Conservation (phyloP, 2,888 invertebrate genomes). For the Agonum fuliginosum region DNA sequence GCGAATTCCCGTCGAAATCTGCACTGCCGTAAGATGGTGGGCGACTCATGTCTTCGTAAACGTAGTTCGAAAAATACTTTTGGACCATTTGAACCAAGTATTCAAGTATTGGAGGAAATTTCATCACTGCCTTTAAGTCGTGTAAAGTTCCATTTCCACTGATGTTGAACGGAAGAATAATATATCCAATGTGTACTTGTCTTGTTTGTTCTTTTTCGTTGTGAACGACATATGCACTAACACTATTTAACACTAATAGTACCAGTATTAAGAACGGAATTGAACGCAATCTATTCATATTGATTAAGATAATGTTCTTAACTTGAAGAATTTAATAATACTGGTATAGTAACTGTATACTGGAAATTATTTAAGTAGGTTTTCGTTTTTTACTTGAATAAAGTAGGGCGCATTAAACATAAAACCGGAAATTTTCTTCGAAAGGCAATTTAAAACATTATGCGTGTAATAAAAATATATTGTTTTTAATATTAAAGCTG, state of each 20-base stretch:
- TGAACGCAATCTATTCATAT: constrained; percentile 28
- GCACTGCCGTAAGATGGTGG: constrained; percentile 70
- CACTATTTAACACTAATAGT: background rate
- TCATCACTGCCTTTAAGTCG: constrained; percentile 62
- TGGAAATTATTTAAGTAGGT: constrained; percentile 13
- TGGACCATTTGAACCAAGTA: constrained; percentile 82
- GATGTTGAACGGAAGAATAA: constrained; percentile 29
- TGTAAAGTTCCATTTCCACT: background rate
- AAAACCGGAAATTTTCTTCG: constrained; percentile 10
- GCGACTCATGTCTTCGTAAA: constrained; percentile 75
- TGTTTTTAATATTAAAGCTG: background rate
- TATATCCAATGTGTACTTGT: constrained; percentile 4
- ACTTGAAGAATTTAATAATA: constrained; percentile 22
- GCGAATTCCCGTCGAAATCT: constrained; percentile 31
- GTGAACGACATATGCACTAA: constrained; percentile 35
- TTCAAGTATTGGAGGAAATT: constrained; percentile 82
- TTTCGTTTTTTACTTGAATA: constrained; percentile 1
- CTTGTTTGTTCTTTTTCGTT: background rate
- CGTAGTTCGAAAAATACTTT: constrained; percentile 81
- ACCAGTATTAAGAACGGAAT: background rate
- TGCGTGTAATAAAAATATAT: background rate
- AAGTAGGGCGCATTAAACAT: constrained; percentile 31
- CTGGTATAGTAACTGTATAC: constrained; percentile 33
- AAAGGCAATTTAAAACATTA: background rate
- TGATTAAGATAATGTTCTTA: constrained; percentile 5